A percentile compares a stretch with the other conserved stretches of the same genome.
These are phyloP conservation scores for Bellardia bayeri DNA, from an alignment of 2,888 invertebrate species.

Conservation along the genomic window DNA sequence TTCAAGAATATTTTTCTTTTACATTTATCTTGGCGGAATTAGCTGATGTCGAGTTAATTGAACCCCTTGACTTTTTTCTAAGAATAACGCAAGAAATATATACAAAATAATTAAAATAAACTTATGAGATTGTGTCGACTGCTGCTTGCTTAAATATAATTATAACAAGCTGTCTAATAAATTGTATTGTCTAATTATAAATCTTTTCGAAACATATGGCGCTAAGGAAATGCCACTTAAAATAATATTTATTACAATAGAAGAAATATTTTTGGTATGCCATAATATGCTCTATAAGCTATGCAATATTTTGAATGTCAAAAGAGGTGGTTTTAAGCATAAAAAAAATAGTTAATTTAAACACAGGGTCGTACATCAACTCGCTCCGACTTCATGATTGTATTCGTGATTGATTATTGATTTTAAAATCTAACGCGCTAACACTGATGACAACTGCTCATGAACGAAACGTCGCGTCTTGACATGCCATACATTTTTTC, in stretches of 20 bases:
- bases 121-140: background rate
- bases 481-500: no score
- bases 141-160: constrained; percentile 40
- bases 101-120: constrained; percentile 13
- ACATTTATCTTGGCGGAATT: background rate
- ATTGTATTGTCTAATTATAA: constrained; percentile 12
- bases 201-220: constrained; percentile 31
- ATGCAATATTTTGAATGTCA: no score
- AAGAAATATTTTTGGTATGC: background rate
- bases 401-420: no score
- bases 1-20: background rate
- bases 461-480: no score
- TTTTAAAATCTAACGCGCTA: no score
- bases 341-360: no score
- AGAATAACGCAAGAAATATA: constrained; percentile 6
- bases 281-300: background rate
- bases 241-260: constrained; percentile 21
- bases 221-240: constrained; percentile 26
- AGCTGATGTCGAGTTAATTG: constrained; percentile 1
- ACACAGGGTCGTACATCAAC: no score
- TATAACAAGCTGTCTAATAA: constrained; percentile 52
- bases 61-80: constrained; percentile 7
- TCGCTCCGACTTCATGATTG: no score
- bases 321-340: no score
- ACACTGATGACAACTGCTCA: no score